Percentiles rank a stretch among this genome's conserved stretches.
phyloP scores from a whole-genome alignment of 2,797 vertebrate genomes.

The Staurois parvus region DNA sequence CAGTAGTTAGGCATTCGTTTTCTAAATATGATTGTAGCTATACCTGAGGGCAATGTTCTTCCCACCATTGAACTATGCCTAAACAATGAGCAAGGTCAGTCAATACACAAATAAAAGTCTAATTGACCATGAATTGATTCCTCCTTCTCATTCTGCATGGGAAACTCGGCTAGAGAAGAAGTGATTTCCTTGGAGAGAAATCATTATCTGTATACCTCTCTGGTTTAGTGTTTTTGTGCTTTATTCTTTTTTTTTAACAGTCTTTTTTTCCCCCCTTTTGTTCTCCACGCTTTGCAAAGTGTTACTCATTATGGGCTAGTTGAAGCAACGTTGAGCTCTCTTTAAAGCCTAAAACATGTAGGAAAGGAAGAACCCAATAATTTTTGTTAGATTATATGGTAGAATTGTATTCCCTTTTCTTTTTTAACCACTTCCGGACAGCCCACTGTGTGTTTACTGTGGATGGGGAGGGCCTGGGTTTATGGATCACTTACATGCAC shows the following conservation, averaged over 20 bases:
- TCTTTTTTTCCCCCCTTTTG: background rate
- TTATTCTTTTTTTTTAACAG: conserved; percentile 8
- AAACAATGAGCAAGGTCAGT: conserved; percentile 55
- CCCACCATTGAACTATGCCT: conserved; percentile 46
- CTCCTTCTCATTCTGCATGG: conserved; percentile 51
- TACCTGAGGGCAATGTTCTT: conserved; percentile 53
- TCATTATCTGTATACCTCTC: conserved; percentile 28
- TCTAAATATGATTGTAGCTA: conserved; percentile 36
- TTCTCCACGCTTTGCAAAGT: background rate
- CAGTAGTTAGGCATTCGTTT: conserved; percentile 12
- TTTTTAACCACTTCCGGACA: too few relatives aligned
- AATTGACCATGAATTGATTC: conserved; percentile 57
- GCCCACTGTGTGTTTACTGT: too few relatives aligned
- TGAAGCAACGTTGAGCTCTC: background rate
- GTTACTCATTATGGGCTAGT: background rate
- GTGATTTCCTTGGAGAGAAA: conserved; percentile 54
- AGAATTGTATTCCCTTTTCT: too few relatives aligned
- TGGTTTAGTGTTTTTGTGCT: conserved; percentile 8
- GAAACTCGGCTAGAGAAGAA: conserved; percentile 41
- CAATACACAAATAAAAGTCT: conserved; percentile 57
- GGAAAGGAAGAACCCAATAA: too few relatives aligned
- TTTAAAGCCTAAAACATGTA: background rate
- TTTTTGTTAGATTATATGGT: too few relatives aligned
- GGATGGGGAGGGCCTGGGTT: too few relatives aligned
- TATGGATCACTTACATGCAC: too few relatives aligned